These are phyloP conservation scores for Orestias chungarensis DNA, from an alignment of 2,797 vertebrate species.

Conservation along the genomic window DNA sequence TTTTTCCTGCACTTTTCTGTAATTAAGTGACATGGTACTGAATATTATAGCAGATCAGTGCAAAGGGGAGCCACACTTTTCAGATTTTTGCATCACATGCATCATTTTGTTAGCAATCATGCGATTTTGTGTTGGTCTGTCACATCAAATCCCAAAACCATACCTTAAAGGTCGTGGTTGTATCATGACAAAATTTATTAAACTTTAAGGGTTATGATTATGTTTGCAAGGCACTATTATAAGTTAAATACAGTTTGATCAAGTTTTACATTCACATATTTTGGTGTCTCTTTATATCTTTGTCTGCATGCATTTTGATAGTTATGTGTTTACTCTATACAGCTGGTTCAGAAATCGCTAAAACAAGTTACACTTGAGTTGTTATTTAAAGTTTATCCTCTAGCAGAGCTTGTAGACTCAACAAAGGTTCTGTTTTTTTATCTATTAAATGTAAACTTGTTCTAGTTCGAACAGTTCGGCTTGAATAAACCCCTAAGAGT, in stretches of 20 bases:
- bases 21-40: too few relatives aligned
- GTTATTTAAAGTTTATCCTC: not conserved
- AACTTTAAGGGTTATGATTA: not conserved
- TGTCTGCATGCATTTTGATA: slow-evolving; percentile 51
- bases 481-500: not conserved
- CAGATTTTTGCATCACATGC: not conserved
- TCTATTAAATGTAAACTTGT: not conserved
- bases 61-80: not conserved
- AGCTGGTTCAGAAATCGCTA: slow-evolving; percentile 55
- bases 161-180: not conserved
- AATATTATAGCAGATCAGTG: not conserved
- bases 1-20: not conserved
- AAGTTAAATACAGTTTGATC: slow-evolving; percentile 6
- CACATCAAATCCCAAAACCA: not conserved
- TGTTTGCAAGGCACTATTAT: not conserved
- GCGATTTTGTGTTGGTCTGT: not conserved
- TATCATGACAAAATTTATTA: not conserved
- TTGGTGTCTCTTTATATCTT: slow-evolving; percentile 45
- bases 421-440: not conserved
- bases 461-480: too few relatives aligned
- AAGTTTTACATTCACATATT: slow-evolving; percentile 21
- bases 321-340: slow-evolving; percentile 31
- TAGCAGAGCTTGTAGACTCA: slow-evolving; percentile 9
- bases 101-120: not conserved
- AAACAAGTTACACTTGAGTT: not conserved